A percentile compares a stretch with the other conserved stretches of the same genome.
Evolutionary conservation across 2,888 invertebrate genomes (phyloP).

Genomic region (Lycia hirtaria): DNA sequence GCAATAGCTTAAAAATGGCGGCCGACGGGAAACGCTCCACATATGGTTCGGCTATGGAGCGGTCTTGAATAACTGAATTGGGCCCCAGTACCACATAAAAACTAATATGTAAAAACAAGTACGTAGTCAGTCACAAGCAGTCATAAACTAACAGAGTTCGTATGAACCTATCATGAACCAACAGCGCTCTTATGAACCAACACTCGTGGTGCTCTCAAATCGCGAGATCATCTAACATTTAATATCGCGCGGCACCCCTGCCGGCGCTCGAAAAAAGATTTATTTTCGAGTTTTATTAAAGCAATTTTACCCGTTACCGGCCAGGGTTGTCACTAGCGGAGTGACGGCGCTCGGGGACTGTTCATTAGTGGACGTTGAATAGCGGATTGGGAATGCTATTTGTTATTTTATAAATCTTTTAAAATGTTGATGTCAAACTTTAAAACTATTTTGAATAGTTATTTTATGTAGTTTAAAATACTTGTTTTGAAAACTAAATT

Average conservation of each 20-base stretch:
- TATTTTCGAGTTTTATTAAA: conserved; percentile 73
- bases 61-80: too few species aligned
- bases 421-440: too few species aligned
- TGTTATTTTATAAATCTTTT: conserved; percentile 1
- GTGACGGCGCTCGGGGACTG: conserved; percentile 31
- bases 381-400: conserved; percentile 8
- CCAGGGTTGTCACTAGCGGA: conserved; percentile 49
- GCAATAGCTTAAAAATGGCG: too few species aligned
- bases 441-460: too few species aligned
- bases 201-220: conserved; percentile 29
- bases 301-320: conserved; percentile 54
- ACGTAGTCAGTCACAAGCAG: not conserved
- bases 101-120: not conserved
- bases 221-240: conserved; percentile 47
- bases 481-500: too few species aligned
- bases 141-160: not conserved
- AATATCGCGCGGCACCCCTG: conserved; percentile 50
- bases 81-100: too few species aligned
- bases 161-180: too few species aligned
- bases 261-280: conserved; percentile 59
- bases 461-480: too few species aligned
- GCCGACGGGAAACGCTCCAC: too few species aligned
- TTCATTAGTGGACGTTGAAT: conserved; percentile 33
- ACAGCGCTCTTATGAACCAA: conserved; percentile 27
- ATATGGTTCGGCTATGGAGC: too few species aligned